These are phyloP conservation scores for Cariama cristata DNA, from an alignment of 2,113 vertebrate genomes.

Conservation along the genomic window DNA sequence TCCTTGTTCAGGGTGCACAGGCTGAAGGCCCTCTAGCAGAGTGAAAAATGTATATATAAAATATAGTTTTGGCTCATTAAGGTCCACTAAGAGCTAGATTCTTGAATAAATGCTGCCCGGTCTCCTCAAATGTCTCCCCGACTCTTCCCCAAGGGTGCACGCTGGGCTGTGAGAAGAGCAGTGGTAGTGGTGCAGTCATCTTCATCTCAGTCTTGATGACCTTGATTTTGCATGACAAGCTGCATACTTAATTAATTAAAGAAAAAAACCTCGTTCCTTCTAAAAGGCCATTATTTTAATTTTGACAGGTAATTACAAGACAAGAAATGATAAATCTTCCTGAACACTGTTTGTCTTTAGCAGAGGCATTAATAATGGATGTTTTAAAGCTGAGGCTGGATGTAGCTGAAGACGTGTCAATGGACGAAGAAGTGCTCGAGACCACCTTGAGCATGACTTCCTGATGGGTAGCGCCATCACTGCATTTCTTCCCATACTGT, in stretches of 20 bases:
- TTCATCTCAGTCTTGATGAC: conserved; percentile 27
- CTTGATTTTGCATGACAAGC: conserved; percentile 56
- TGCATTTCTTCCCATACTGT: accelerated
- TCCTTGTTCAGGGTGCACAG: neutral
- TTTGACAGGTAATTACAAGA: conserved; percentile 51
- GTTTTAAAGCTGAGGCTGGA: neutral
- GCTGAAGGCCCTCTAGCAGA: neutral
- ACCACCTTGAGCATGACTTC: neutral
- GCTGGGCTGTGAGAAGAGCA: neutral
- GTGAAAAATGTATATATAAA: neutral
- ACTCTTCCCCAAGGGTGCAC: neutral
- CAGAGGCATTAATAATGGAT: neutral
- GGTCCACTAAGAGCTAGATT: neutral
- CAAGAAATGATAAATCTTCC: conserved; percentile 34
- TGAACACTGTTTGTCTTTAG: conserved; percentile 29
- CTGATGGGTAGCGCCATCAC: neutral
- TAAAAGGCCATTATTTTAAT: conserved; percentile 48
- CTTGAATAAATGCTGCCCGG: neutral
- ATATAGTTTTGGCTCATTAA: neutral
- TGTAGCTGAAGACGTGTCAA: neutral
- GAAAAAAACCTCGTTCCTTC: neutral
- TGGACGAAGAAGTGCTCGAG: neutral
- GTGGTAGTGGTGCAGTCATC: neutral
- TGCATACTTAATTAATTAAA: conserved; percentile 50
- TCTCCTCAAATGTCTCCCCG: neutral